Evolutionary conservation across 2,113 vertebrate genomes (phyloP), one percentile per base, ranked within the genome.

Genomic region (Coryphaenoides rupestris): DNA sequence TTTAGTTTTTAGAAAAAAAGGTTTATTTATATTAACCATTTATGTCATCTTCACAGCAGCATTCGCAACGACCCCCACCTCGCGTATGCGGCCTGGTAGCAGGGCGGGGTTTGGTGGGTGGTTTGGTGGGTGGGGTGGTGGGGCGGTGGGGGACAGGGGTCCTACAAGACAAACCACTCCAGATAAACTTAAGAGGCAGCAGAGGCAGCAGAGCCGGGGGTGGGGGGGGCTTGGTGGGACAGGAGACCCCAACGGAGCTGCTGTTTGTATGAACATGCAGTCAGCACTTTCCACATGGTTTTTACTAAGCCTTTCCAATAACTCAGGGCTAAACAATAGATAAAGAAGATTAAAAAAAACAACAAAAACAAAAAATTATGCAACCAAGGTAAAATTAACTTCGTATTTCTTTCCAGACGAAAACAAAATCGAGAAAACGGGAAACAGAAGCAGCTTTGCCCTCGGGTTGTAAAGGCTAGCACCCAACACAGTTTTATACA

Each of bases 21-120:
- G 76, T 80, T 90, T 87, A 89, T 88, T 90, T 91, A 90, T 89
- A 90, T 90, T 89, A 90, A 86, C 88, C 84, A 86, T 87, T 88
- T 89, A 79, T 87, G 65, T 82, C 77, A 75, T 87, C 86, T 90
- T 87, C 85, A 90, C 87, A 90, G 88, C 87, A 91, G 81, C 84
- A 87, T 82, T 86, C 78, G 73, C 71, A 84, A 77, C 73, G 62
- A 76, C 59, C 72, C 75, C 81, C 71, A 76, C 68, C 69, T 79
- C 63, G 76, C 74, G 66, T 79, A 79, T 58, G 77, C 75, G 80
- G 69, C 81, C 61, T 58, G 75, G 72, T 69, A 84, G 73, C 77
- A 77, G 73, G 70, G 69, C 21, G n/a, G n/a, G n/a, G n/a, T n/a
- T n/a, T n/a, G n/a, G n/a, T n/a, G n/a, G n/a, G n/a, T n/a, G n/a